These are phyloP conservation scores for Polyploca ridens DNA, from an alignment of 2,888 invertebrate species.

Conservation along the genomic window DNA sequence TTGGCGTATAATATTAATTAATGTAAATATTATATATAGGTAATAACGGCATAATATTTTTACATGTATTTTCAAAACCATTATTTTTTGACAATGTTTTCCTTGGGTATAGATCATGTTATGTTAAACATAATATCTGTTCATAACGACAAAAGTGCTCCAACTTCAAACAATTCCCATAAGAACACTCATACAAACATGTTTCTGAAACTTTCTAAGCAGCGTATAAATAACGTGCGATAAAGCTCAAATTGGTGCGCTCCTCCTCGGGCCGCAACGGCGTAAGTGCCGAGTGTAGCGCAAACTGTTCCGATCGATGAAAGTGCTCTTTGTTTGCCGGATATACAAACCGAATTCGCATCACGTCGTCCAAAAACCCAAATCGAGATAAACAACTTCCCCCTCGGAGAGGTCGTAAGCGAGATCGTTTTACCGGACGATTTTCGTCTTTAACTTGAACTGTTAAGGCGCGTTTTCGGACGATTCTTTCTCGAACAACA, in stretches of 20 bases:
- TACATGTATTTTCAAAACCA: neutral
- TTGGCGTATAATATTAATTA: no score
- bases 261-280: conserved; percentile 50
- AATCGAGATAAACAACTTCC: conserved; percentile 83
- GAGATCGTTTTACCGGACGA: conserved; percentile 77
- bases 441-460: conserved; percentile 80
- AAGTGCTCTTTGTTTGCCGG: conserved; percentile 77
- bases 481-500: conserved; percentile 67
- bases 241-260: conserved; percentile 72
- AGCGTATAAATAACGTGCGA: conserved; percentile 79
- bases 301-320: conserved; percentile 73
- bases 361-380: conserved; percentile 83
- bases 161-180: conserved; percentile 71
- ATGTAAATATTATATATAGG: no score
- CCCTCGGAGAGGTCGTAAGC: conserved; percentile 77
- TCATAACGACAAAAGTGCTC: conserved; percentile 61
- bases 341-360: conserved; percentile 82
- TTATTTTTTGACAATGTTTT: neutral
- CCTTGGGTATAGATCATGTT: conserved; percentile 15
- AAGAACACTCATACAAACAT: conserved; percentile 71
- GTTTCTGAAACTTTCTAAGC: conserved; percentile 77
- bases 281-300: conserved; percentile 63
- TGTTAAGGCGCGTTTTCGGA: conserved; percentile 76
- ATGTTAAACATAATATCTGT: conserved; percentile 32
- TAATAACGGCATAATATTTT: no score